phyloP scores from a whole-genome alignment of 2,888 invertebrate genomes.

The Kuschelorhynchus macadamiae region DNA sequence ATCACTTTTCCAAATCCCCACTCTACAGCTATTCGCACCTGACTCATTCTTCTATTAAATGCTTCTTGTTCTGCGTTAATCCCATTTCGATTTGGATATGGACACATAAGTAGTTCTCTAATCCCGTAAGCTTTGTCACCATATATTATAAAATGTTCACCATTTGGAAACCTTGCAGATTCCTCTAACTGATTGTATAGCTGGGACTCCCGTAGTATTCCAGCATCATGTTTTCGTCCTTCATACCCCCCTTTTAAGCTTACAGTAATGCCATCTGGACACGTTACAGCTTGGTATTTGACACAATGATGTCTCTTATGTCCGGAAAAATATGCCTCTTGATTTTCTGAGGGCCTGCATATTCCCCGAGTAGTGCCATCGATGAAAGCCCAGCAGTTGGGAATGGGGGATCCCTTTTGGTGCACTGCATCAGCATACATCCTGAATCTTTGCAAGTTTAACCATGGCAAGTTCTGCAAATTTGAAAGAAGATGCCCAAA shows the following conservation, averaged over 20 bases:
- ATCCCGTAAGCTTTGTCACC: slow-evolving; percentile 50
- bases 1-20: slow-evolving; percentile 49
- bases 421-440: slow-evolving; percentile 26
- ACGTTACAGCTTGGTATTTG: slow-evolving; percentile 52
- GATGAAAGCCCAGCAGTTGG: slow-evolving; percentile 51
- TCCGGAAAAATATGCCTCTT: slow-evolving; percentile 37
- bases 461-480: too few species aligned
- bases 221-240: slow-evolving; percentile 51
- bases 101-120: slow-evolving; percentile 34
- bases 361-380: slow-evolving; percentile 45
- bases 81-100: slow-evolving; percentile 3
- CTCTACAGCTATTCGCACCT: slow-evolving; percentile 42
- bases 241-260: slow-evolving; percentile 42
- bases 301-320: slow-evolving; percentile 50
- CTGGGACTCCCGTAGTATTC: slow-evolving; percentile 47
- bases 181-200: slow-evolving; percentile 48
- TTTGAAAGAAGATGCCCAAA: slow-evolving; percentile 11
- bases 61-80: slow-evolving; percentile 19
- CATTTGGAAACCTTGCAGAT: slow-evolving; percentile 27
- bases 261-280: slow-evolving; percentile 50
- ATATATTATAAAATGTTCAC: slow-evolving; percentile 46
- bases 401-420: slow-evolving; percentile 26
- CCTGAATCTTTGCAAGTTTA: slow-evolving; percentile 10
- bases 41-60: slow-evolving; percentile 47
- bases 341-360: slow-evolving; percentile 43